phyloP scores from a whole-genome alignment of 2,113 vertebrate species.

The Actinemys pallida region DNA sequence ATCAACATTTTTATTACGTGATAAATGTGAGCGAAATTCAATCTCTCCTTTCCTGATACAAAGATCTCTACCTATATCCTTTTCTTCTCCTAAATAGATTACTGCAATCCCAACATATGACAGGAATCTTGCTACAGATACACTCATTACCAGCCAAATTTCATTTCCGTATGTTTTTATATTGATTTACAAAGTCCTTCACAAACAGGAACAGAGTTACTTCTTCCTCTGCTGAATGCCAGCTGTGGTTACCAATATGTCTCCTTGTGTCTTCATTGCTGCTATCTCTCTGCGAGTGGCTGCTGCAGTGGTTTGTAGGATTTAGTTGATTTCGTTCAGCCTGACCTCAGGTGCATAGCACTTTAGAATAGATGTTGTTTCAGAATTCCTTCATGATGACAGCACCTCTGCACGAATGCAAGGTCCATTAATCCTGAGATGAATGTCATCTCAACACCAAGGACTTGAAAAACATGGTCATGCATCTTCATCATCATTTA shows the following conservation, averaged over 20 bases:
- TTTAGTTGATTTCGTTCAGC: not conserved
- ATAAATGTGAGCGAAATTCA: not conserved
- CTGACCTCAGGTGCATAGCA: constrained; percentile 11
- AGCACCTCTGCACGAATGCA: constrained; percentile 25
- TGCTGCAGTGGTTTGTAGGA: not conserved
- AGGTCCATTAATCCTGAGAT: not conserved
- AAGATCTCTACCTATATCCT: not conserved
- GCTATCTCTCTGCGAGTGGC: not conserved
- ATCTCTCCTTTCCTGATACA: not conserved
- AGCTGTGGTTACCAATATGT: not conserved
- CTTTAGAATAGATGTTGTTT: constrained; percentile 1
- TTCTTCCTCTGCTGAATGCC: not conserved
- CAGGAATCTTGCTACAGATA: not conserved
- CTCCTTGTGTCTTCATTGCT: not conserved
- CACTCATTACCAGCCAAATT: not conserved
- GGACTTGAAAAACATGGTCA: not conserved
- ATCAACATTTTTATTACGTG: not conserved
- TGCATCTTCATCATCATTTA: constrained; percentile 7
- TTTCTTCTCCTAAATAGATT: not conserved
- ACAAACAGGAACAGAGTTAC: not conserved
- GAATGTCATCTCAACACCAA: not conserved
- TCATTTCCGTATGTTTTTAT: not conserved
- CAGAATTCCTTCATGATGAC: constrained; percentile 16
- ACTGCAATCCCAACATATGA: not conserved
- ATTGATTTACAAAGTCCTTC: not conserved